phyloP scores from a whole-genome alignment of 2,113 vertebrate genomes.

The Globicephala melas region DNA sequence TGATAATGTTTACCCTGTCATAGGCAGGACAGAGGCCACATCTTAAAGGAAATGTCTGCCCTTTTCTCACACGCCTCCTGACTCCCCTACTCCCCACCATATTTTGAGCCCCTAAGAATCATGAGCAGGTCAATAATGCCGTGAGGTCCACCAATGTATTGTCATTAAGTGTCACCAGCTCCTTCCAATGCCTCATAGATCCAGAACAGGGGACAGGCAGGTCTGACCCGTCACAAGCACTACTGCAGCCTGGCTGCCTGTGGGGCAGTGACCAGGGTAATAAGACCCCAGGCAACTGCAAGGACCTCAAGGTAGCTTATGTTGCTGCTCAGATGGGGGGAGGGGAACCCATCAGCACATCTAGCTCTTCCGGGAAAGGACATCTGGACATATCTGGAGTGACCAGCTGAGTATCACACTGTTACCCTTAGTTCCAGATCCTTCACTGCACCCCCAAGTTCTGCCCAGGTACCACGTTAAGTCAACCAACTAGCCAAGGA shows the following conservation, averaged over 20 bases:
- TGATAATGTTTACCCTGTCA: neutral
- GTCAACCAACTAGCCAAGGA: neutral
- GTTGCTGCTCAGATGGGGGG: neutral
- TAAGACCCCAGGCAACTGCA: neutral
- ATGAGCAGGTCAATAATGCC: neutral
- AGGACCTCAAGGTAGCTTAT: neutral
- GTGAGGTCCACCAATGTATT: neutral
- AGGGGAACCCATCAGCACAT: neutral
- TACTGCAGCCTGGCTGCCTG: neutral
- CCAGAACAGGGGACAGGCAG: neutral
- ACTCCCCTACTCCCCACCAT: neutral
- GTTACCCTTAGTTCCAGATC: neutral
- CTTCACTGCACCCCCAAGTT: neutral
- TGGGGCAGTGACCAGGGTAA: neutral
- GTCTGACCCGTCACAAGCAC: neutral
- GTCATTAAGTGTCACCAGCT: neutral
- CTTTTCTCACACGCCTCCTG: neutral
- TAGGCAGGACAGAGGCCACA: neutral
- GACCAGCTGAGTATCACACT: neutral
- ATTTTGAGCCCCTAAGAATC: neutral
- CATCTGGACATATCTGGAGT: neutral
- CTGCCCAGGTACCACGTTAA: neutral
- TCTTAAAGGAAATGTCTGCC: neutral
- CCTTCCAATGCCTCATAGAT: neutral
- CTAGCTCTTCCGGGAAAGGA: neutral